Percentiles rank a stretch among this genome's conserved stretches.
phyloP scores from a whole-genome alignment of 30 jellyfish, hydroid and myxozoan genomes.

The Aurelia aurita region DNA sequence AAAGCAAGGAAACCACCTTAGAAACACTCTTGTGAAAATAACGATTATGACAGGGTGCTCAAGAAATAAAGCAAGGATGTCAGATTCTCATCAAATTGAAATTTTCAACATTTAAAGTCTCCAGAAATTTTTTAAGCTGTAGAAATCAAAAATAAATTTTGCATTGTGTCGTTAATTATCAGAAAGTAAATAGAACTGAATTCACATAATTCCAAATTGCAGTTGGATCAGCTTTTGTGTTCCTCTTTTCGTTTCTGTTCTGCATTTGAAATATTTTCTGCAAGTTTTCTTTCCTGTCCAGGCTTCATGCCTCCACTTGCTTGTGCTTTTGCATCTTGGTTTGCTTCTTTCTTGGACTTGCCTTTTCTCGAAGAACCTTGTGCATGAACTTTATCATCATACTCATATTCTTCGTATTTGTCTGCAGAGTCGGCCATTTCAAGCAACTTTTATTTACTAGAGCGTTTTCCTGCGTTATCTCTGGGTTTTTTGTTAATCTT shows the following conservation, averaged over 20 bases:
- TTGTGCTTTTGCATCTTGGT: conserved; percentile 72
- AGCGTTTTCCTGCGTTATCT: too few species aligned
- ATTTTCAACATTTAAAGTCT: too few species aligned
- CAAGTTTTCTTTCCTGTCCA: conserved; percentile 94
- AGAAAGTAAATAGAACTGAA: not conserved
- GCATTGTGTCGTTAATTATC: too few species aligned
- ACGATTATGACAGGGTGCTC: too few species aligned
- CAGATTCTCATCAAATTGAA: too few species aligned
- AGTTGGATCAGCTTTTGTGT: conserved; percentile 35
- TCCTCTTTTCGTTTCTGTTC: conserved; percentile 91
- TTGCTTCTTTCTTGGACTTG: conserved; percentile 92
- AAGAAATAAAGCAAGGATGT: too few species aligned
- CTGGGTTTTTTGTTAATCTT: too few species aligned
- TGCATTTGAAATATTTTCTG: conserved; percentile 86
- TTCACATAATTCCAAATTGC: not conserved
- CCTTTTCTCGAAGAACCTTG: conserved; percentile 91
- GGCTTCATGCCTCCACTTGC: conserved; percentile 87
- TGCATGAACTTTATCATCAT: conserved; percentile 89
- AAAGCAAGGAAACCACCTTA: too few species aligned
- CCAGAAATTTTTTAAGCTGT: too few species aligned
- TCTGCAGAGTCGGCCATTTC: conserved; percentile 68
- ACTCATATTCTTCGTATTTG: conserved; percentile 86
- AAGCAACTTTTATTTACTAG: not conserved
- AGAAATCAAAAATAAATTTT: too few species aligned
- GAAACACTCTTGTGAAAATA: too few species aligned